Evolutionary conservation across 2,888 invertebrate genomes (phyloP), one percentile per base, ranked within the genome.

Genomic region (Chymomyza caudatula): DNA sequence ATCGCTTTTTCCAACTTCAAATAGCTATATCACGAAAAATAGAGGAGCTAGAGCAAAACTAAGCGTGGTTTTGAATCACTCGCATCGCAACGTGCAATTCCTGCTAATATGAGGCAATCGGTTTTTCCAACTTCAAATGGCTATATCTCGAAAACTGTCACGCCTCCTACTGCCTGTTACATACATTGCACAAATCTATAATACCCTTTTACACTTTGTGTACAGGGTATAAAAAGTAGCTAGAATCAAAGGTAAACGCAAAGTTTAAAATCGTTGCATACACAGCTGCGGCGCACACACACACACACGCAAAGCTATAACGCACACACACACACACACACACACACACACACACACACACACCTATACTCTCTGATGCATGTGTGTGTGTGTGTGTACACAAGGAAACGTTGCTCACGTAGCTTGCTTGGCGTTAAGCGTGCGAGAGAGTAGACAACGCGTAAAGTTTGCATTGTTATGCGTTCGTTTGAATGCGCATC

Each of bases 401-500:
- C n/a, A 52, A 57, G 63, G 59, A 64, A 64, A 58, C 79, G 58
- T 64, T 68, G 65, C 61, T 58, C 74, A 56, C 54, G 58, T 61
- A 54, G 29, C 51, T 17, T 20, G 49, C 17, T 4, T 23, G 25
- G 29, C 59, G 47, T 22, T 57, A 15, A 20, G 23, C 22, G 22
- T 57, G 51, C 57, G 60, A 60, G 11, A 63, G 63, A 55, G 67
- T 67, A 58, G 64, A 65, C 67, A 77, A 69, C 70, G 74, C 81
- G 77, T 85, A 85, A 85, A 87, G 73, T 85, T 85, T 77, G 85
- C 83, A 86, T 85, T 84, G 79, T 87, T 87, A 87, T 87, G 81
- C 76, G 76, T 72, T 71, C 65, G 71, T 71, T 64, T 75, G 71
- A 71, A 64, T 81, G 78, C 84, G 72, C 75, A 77, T 67, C 79